Evolutionary conservation across 2,888 invertebrate species (phyloP).

Genomic region (Cryptus armator): DNA sequence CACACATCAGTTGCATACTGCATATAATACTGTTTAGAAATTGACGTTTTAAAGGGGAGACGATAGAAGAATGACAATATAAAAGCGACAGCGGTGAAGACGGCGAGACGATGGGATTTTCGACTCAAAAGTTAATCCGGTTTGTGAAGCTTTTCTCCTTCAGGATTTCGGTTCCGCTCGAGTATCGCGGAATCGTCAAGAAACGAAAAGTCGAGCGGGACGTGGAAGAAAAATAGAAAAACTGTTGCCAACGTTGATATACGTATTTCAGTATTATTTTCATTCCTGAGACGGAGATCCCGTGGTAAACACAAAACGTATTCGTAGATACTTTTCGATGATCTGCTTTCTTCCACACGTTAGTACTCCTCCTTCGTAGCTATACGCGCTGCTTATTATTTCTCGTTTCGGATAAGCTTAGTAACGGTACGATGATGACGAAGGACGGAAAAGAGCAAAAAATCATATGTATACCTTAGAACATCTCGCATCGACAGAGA

Average conservation of each 20-base stretch:
- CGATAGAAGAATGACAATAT: too few species aligned
- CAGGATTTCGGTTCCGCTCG: neutral
- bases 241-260: constrained; percentile 3
- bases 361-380: neutral
- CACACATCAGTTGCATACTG: neutral
- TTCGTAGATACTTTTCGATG: neutral
- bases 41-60: neutral
- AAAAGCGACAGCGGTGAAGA: neutral
- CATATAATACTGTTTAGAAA: neutral
- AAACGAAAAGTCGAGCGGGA: neutral
- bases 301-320: neutral
- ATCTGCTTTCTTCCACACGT: neutral
- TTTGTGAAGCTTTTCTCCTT: constrained; percentile 1
- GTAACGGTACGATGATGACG: neutral
- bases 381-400: neutral
- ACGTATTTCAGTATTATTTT: neutral
- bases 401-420: constrained; percentile 8
- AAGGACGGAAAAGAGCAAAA: neutral
- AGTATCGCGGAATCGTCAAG: neutral
- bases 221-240: neutral
- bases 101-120: neutral
- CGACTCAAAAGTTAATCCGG: neutral
- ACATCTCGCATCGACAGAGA: constrained; percentile 12
- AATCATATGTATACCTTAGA: neutral
- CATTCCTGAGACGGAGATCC: neutral